phyloP scores from a whole-genome alignment of 2,888 invertebrate species.

The Trichopria drosophilae region DNA sequence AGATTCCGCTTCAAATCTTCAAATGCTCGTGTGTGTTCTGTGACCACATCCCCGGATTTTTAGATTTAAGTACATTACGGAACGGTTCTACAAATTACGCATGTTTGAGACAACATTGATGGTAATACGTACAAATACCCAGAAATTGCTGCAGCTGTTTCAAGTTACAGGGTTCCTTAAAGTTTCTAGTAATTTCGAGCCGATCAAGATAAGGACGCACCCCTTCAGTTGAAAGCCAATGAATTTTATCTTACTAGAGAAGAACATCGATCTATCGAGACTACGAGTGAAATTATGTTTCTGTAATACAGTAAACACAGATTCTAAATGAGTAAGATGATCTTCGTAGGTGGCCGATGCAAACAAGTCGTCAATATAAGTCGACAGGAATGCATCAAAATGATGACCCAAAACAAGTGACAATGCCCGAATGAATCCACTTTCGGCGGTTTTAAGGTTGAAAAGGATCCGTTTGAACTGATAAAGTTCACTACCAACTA shows the following conservation, averaged over 20 bases:
- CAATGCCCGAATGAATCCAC: too few relatives aligned
- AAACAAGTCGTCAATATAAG: slow-evolving; percentile 26
- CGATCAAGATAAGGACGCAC: slow-evolving; percentile 22
- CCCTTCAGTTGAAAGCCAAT: slow-evolving; percentile 1
- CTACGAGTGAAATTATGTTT: too few relatives aligned
- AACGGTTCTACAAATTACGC: slow-evolving; percentile 9
- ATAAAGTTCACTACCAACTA: slow-evolving; percentile 31
- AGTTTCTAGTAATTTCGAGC: slow-evolving; percentile 34
- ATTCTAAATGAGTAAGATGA: too few relatives aligned
- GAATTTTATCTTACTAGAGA: too few relatives aligned
- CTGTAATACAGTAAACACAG: too few relatives aligned
- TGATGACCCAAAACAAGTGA: slow-evolving; percentile 38
- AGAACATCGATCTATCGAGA: too few relatives aligned
- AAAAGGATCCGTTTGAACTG: too few relatives aligned
- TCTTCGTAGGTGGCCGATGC: too few relatives aligned
- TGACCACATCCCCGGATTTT: slow-evolving; percentile 17
- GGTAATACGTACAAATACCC: slow-evolving; percentile 23
- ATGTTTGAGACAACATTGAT: slow-evolving; percentile 10
- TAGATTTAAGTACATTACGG: slow-evolving; percentile 15
- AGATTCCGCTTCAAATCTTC: slow-evolving; percentile 10
- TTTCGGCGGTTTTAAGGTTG: too few relatives aligned
- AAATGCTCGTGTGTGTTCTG: slow-evolving; percentile 14
- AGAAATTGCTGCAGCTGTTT: slow-evolving; percentile 37
- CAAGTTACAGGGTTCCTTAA: slow-evolving; percentile 34
- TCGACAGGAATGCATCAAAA: slow-evolving; percentile 10